A percentile compares a stretch with the other conserved stretches of the same genome.
phyloP scores from a whole-genome alignment of 2,113 vertebrate genomes.

The Eurystomus gularis region DNA sequence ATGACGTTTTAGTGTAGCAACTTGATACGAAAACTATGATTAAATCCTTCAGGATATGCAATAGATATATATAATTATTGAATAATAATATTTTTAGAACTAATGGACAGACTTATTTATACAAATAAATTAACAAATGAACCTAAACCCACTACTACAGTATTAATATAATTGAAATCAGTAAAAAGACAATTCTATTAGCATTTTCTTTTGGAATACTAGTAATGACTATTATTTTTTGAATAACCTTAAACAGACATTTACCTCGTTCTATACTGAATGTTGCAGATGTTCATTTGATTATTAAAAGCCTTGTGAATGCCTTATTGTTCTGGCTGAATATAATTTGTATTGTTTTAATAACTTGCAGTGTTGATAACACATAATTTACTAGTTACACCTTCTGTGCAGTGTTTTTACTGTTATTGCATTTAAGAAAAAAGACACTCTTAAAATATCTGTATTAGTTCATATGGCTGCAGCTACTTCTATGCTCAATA shows the following conservation, averaged over 20 bases:
- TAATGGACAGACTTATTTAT: neutral
- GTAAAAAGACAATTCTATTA: neutral
- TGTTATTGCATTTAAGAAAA: neutral
- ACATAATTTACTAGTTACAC: neutral
- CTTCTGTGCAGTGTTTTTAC: neutral
- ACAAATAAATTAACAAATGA: neutral
- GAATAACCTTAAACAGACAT: neutral
- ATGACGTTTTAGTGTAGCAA: neutral
- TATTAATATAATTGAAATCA: neutral
- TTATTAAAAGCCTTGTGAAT: neutral
- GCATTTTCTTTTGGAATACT: neutral
- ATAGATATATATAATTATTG: neutral
- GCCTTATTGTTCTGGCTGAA: neutral
- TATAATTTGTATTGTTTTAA: neutral
- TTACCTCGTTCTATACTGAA: neutral
- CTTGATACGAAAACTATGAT: neutral
- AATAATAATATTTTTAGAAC: neutral
- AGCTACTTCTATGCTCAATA: neutral
- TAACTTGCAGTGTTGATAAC: neutral
- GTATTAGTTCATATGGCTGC: neutral
- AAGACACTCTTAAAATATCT: neutral
- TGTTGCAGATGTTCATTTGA: neutral
- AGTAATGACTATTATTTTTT: neutral
- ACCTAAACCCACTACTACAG: neutral
- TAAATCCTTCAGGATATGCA: neutral